Percentiles rank a stretch among this genome's conserved stretches.
Evolutionary conservation across 2,797 vertebrate genomes (phyloP).

Genomic region (Mus spretus): DNA sequence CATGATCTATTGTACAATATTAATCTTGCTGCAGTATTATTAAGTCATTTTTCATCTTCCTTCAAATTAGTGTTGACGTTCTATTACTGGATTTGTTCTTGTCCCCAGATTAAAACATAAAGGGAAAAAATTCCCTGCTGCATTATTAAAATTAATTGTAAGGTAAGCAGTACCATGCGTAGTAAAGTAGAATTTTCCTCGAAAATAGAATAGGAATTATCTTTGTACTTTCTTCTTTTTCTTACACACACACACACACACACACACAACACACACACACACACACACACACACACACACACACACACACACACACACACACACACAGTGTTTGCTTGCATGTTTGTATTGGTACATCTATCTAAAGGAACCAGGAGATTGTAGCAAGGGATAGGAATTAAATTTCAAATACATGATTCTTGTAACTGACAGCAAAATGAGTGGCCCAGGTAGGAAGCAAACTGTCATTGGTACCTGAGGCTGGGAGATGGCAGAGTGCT

Average conservation of each 20-base stretch:
- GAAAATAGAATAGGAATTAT: constrained; percentile 79
- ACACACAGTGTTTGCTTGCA: background rate
- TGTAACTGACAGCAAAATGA: constrained; percentile 26
- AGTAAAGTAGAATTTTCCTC: constrained; percentile 80
- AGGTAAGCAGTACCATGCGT: constrained; percentile 81
- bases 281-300: background rate
- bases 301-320: background rate
- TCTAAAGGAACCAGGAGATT: constrained; percentile 54
- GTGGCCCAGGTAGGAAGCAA: background rate
- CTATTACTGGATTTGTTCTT: constrained; percentile 88
- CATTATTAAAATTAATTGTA: constrained; percentile 88
- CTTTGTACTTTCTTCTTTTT: constrained; percentile 79
- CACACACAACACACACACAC: no score
- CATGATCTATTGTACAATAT: constrained; percentile 84
- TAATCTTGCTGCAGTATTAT: constrained; percentile 86
- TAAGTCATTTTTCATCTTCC: constrained; percentile 89
- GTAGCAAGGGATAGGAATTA: background rate
- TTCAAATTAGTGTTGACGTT: constrained; percentile 87
- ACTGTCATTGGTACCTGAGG: background rate
- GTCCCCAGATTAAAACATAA: constrained; percentile 86
- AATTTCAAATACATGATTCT: constrained; percentile 52
- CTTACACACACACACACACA: background rate
- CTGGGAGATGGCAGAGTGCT: background rate
- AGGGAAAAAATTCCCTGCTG: constrained; percentile 81
- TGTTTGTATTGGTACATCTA: background rate